phyloP scores from a whole-genome alignment of 2,113 vertebrate species.

The Prinia subflava region DNA sequence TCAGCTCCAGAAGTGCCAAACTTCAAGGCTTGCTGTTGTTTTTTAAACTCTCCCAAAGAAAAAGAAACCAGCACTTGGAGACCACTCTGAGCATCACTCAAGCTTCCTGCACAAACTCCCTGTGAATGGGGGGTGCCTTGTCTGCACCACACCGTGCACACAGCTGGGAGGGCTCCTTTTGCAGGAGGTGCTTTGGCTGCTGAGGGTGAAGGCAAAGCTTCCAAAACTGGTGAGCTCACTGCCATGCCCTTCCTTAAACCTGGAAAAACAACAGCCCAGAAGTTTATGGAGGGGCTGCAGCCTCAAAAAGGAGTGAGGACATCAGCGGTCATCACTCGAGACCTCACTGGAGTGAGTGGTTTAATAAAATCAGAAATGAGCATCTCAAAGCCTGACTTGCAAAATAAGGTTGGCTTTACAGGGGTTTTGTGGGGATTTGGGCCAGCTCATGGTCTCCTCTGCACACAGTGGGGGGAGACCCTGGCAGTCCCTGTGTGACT shows the following conservation, averaged over 20 bases:
- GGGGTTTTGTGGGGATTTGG: neutral
- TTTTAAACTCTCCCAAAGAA: neutral
- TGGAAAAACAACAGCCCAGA: neutral
- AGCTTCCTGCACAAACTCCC: neutral
- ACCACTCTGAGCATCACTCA: fast-evolving
- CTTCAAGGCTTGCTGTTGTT: neutral
- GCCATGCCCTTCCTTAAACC: neutral
- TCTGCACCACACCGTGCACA: fast-evolving
- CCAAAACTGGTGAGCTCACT: neutral
- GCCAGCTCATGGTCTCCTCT: neutral
- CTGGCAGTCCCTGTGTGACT: neutral
- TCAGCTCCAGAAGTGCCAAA: neutral
- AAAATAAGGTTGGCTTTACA: neutral
- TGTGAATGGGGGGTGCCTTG: neutral
- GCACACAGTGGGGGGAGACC: neutral
- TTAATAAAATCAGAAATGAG: neutral
- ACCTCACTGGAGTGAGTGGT: neutral
- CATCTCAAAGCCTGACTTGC: neutral
- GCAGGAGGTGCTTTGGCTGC: neutral
- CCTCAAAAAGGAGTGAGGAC: neutral
- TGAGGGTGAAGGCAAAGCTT: neutral
- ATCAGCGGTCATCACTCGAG: fast-evolving
- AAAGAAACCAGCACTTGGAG: fast-evolving
- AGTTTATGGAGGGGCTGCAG: neutral
- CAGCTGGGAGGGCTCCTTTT: neutral